Evolutionary conservation across 2,113 vertebrate genomes (phyloP).

Genomic region (Chionomys nivalis): DNA sequence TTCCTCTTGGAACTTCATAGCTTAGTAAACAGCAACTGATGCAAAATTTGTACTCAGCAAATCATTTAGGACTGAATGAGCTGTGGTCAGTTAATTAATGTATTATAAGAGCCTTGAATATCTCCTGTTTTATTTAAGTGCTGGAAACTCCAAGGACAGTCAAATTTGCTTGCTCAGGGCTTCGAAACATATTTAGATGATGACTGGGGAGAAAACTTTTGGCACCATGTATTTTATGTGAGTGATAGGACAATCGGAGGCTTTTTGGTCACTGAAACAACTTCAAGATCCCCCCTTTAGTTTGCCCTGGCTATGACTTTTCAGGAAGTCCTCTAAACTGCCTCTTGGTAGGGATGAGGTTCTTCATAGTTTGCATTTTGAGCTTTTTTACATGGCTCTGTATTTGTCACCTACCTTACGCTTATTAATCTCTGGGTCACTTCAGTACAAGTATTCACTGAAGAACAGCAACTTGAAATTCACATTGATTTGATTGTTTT

Average conservation of each 20-base stretch:
- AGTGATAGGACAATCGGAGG: neutral
- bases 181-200: neutral
- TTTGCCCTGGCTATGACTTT: neutral
- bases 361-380: neutral
- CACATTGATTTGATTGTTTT: neutral
- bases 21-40: neutral
- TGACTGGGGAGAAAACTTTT: neutral
- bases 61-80: neutral
- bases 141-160: neutral
- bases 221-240: neutral
- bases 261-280: neutral
- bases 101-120: neutral
- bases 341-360: rapidly evolving
- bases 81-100: neutral
- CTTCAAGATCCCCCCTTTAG: neutral
- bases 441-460: too few species aligned
- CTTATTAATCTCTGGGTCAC: neutral
- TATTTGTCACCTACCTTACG: rapidly evolving
- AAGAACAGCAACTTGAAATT: neutral
- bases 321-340: rapidly evolving
- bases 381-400: too few species aligned
- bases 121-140: neutral
- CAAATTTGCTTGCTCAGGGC: neutral
- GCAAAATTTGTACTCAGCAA: neutral
- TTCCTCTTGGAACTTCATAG: neutral